These are phyloP conservation scores for Oenanthe melanoleuca DNA, from an alignment of 2,113 vertebrate species.

Conservation along the genomic window DNA sequence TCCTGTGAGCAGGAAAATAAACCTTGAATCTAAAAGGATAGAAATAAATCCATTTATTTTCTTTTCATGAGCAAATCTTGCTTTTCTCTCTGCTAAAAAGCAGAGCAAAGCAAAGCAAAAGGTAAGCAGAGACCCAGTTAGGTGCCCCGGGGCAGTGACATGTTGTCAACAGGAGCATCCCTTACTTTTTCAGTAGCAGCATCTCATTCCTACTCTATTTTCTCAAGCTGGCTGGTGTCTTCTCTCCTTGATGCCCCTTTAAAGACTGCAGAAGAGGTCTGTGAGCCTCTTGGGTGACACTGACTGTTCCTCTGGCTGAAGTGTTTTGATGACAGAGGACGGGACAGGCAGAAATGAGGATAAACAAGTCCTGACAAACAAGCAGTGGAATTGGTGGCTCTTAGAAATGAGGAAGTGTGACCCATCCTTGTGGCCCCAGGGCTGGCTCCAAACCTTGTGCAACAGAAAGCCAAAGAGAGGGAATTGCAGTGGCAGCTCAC, in stretches of 20 bases:
- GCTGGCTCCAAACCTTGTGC: background rate
- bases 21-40: background rate
- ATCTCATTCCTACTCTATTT: background rate
- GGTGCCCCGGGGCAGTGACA: background rate
- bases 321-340: background rate
- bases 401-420: background rate
- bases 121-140: background rate
- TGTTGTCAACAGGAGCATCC: background rate
- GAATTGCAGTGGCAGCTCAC: background rate
- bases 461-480: background rate
- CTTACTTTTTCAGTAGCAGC: background rate
- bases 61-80: background rate
- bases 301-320: background rate
- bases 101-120: background rate
- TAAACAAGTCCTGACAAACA: background rate
- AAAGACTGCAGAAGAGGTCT: background rate
- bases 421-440: background rate
- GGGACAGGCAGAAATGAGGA: background rate
- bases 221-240: background rate
- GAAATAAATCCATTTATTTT: background rate
- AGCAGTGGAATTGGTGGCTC: background rate
- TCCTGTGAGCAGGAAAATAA: background rate
- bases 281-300: background rate
- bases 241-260: background rate
- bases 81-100: background rate